Evolutionary conservation across 2,888 invertebrate genomes (phyloP), one percentile per base, ranked within the genome.

Genomic region (Sinopyrophorus schimmeli): DNA sequence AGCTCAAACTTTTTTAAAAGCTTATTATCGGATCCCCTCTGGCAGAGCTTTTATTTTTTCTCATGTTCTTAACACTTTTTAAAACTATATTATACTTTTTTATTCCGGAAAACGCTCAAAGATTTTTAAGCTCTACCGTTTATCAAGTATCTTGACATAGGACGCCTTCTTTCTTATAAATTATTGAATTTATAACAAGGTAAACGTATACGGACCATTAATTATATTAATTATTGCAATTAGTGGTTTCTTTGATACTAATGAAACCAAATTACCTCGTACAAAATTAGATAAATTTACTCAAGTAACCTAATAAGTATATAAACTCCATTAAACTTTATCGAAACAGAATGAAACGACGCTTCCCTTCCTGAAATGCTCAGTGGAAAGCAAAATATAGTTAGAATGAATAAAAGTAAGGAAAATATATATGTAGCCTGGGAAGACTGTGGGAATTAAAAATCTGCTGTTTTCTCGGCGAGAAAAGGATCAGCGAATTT

Each of bases 371-470:
- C n/a, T n/a, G n/a, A n/a, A n/a, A n/a, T n/a, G n/a, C n/a, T n/a
- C 12, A 14, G 18, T 20, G 40, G 43, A 47, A 38, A 28, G 44
- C 35, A 39, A 43, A 59, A 60, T 50, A 47, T 47, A 60, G 41
- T 60, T 60, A 59, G 64, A 64, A 64, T 62, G 62, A 61, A 60
- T 59, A 62, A 66, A 60, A 66, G 66, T 64, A 70, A 70, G 65
- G 64, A 70, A 72, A 73, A 73, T 71, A 71, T 72, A 72, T 72
- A 72, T 69, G 72, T 72, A 70, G 68, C 69, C 61, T 58, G 60
- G 60, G 67, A 67, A 67, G 68, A 69, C 72, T 73, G 73, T 74
- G 74, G 72, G 74, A 74, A 74, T 74, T 74, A 74, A 74, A 74
- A 74, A 73, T 72, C 71, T 74, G 74, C 68, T 72, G 72, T 73